Conservation (phyloP, 2,113 vertebrate species). For the Narcine bancroftii region DNA sequence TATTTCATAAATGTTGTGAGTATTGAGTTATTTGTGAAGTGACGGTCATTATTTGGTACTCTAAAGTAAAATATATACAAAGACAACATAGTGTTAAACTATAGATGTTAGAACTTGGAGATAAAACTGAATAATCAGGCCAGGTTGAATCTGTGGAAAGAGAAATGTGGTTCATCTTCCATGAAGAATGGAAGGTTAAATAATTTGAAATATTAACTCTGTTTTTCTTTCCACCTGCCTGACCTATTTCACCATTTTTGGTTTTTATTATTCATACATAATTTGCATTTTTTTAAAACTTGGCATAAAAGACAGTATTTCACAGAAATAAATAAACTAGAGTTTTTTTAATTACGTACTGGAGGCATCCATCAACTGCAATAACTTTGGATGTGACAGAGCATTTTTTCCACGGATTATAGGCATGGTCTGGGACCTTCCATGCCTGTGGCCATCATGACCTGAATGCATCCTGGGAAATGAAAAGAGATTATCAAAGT, state of each 20-base stretch:
- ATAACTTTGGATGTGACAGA: slow-evolving; percentile 84
- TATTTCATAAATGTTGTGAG: no score
- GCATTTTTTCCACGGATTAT: slow-evolving; percentile 93
- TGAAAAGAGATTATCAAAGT: slow-evolving; percentile 27
- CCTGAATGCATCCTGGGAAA: slow-evolving; percentile 75
- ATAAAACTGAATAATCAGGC: no score
- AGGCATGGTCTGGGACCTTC: slow-evolving; percentile 89
- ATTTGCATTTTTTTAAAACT: not conserved
- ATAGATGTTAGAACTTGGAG: no score
- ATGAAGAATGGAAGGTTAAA: no score
- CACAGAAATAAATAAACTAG: no score
- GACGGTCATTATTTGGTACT: not conserved
- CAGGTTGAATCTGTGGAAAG: no score
- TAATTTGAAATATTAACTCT: no score
- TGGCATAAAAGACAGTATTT: slow-evolving; percentile 43
- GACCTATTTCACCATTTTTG: no score
- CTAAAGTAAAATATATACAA: not conserved
- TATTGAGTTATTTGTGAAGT: no score
- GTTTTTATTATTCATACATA: no score
- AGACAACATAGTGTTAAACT: not conserved
- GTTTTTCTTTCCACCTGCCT: no score
- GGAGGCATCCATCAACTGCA: slow-evolving; percentile 89
- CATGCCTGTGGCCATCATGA: slow-evolving; percentile 81
- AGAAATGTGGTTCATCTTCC: no score
- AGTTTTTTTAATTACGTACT: slow-evolving; percentile 54